phyloP scores from a whole-genome alignment of 2,888 invertebrate genomes.

The Petrolisthes cinctipes region DNA sequence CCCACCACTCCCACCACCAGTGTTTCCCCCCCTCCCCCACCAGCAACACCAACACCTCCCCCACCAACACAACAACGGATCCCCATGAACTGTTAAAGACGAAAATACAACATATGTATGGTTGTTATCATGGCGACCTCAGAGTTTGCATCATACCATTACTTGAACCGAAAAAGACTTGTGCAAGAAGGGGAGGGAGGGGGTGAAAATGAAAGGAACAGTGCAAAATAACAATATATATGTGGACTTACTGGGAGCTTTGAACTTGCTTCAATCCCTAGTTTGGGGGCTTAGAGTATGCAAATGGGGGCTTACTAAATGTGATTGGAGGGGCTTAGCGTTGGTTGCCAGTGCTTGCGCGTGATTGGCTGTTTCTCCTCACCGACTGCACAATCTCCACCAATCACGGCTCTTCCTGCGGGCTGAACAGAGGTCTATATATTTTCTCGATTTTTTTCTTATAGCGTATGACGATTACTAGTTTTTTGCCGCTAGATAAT shows the following conservation, averaged over 20 bases:
- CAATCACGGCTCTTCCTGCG: slow-evolving; percentile 18
- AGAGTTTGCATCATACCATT: no score
- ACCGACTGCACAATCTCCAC: slow-evolving; percentile 16
- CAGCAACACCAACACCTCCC: no score
- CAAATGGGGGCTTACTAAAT: slow-evolving; percentile 12
- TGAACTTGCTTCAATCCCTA: slow-evolving; percentile 4
- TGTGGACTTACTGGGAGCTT: not conserved
- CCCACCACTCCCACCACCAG: no score
- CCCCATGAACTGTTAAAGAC: no score
- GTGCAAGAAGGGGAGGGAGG: no score
- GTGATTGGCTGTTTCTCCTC: slow-evolving; percentile 15
- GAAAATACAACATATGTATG: no score
- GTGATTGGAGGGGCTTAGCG: slow-evolving; percentile 18
- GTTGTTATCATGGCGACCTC: no score
- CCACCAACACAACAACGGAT: no score
- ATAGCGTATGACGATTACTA: slow-evolving; percentile 15
- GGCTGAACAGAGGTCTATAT: slow-evolving; percentile 18
- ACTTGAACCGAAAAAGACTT: no score
- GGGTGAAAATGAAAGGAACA: no score
- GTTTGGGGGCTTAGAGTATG: slow-evolving; percentile 7
- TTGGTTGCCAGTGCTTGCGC: slow-evolving; percentile 13
- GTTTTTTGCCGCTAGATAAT: slow-evolving; percentile 18
- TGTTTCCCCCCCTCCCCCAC: no score
- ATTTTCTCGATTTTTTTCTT: slow-evolving; percentile 15
- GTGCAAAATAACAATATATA: no score